These are phyloP conservation scores for Hypothenemus hampei DNA, from an alignment of 1,140 invertebrate genomes.

Conservation along the genomic window DNA sequence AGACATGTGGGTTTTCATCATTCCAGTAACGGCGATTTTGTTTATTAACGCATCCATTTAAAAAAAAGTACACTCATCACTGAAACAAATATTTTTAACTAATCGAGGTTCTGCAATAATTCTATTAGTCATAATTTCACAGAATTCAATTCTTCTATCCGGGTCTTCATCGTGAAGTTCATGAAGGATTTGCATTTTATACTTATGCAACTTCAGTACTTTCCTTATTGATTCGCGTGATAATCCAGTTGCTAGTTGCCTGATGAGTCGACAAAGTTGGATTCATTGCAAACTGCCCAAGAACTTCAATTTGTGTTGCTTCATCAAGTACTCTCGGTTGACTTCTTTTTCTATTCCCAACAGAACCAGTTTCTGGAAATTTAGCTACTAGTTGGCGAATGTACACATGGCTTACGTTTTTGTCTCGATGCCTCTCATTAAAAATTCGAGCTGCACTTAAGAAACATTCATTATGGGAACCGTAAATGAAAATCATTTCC, in stretches of 20 bases:
- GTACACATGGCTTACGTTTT: constrained; percentile 18
- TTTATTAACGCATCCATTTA: constrained; percentile 28
- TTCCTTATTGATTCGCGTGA: constrained; percentile 7
- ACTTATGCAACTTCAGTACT: constrained; percentile 14
- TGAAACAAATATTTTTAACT: constrained; percentile 34
- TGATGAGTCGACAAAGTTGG: constrained; percentile 6
- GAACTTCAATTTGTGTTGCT: constrained; percentile 9
- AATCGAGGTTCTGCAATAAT: constrained; percentile 29
- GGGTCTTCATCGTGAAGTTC: constrained; percentile 20
- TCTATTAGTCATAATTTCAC: constrained; percentile 20
- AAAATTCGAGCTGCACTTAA: constrained; percentile 12
- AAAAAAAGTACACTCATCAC: constrained; percentile 36
- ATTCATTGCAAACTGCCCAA: constrained; percentile 8
- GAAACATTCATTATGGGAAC: constrained; percentile 7
- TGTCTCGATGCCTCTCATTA: constrained; percentile 18
- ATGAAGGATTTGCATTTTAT: constrained; percentile 19
- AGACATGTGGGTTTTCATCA: constrained; percentile 33
- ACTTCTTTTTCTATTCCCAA: constrained; percentile 14
- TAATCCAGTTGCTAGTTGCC: neutral
- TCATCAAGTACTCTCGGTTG: constrained; percentile 8
- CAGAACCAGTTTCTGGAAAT: constrained; percentile 13
- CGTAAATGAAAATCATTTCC: constrained; percentile 23
- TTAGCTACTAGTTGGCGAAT: constrained; percentile 11
- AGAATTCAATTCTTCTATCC: constrained; percentile 16
- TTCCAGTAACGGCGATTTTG: constrained; percentile 35